Evolutionary conservation across 2,888 invertebrate genomes (phyloP), one percentile per base, ranked within the genome.

Genomic region (Amaurobius ferox): DNA sequence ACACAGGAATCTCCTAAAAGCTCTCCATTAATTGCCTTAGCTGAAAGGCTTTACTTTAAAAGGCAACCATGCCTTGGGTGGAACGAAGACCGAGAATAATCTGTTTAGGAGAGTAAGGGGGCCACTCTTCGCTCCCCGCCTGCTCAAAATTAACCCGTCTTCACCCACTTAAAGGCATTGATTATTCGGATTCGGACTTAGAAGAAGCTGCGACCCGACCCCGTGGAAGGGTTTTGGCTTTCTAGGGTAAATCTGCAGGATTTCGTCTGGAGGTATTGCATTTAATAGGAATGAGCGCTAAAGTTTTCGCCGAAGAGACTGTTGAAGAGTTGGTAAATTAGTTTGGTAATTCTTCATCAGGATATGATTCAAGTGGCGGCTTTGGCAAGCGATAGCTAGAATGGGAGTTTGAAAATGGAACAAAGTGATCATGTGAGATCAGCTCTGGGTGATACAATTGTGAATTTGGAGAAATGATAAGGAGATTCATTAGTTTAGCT

Each of bases 91-190:
- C 62, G 26, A 67, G 73, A 67, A 80, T 80, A 80, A 80, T 80
- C 67, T 68, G 73, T 79, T 79, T 44, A 44, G 55, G 64, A 28
- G 79, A 68, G 30, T 16, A 26, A 35, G 26, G 48, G 44, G 6
- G 23, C 3, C 5, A 11, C 23, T 5, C 19, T 30, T 32, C 9
- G 26, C 11, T 13, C 11, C 13, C 67, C 40, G 16, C 40, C 68
- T 28, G 40, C n/a, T 35, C 39, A 29, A 70, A 71, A 64, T 64
- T 61, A 48, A 48, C 70, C 66, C 61, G 48, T 71, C 83, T 71
- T 77, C 83, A 77, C 64, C 77, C 71, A 76, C 83, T 85, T 85
- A 77, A 78, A 66, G 44, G 72, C 72, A 85, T 85, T 71, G 83
- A 85, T 85, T 85, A 85, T 85, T 77, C 77, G 48, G 23, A 55